These are phyloP conservation scores for Vombatus ursinus DNA, from an alignment of 2,113 vertebrate genomes.

Conservation along the genomic window DNA sequence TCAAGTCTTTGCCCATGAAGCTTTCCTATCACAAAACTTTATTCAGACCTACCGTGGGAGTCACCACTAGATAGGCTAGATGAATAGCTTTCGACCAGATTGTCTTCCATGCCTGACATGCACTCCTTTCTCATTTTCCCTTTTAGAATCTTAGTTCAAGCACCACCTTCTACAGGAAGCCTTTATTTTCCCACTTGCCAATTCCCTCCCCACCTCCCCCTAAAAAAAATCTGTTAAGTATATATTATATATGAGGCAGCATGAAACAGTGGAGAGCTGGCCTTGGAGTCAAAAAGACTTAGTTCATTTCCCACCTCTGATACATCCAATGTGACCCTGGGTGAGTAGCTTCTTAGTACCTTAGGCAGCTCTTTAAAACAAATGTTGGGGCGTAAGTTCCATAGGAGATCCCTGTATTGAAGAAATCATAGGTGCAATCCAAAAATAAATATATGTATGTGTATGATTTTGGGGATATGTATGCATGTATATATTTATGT, in stretches of 20 bases:
- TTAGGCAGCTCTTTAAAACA: no score
- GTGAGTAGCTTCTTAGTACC: not conserved
- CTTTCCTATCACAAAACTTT: not conserved
- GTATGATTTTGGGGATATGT: not conserved
- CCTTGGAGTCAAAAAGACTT: not conserved
- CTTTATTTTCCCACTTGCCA: not conserved
- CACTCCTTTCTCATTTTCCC: no score
- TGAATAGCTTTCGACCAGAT: not conserved
- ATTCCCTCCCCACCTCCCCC: not conserved
- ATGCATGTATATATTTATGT: not conserved
- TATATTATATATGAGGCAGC: not conserved
- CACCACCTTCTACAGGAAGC: not conserved
- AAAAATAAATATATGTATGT: not conserved
- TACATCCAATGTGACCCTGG: not conserved
- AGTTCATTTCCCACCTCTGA: not conserved
- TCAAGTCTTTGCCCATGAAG: constrained; percentile 9
- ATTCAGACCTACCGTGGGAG: not conserved
- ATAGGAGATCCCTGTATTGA: not conserved
- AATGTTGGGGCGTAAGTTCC: not conserved
- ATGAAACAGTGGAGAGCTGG: not conserved
- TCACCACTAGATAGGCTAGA: not conserved
- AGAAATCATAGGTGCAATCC: not conserved
- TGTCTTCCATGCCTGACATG: no score
- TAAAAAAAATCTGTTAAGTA: not conserved
- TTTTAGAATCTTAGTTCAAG: not conserved